Evolutionary conservation across 2,888 invertebrate species (phyloP), one percentile per base, ranked within the genome.

Genomic region (Vandiemenella viatica): DNA sequence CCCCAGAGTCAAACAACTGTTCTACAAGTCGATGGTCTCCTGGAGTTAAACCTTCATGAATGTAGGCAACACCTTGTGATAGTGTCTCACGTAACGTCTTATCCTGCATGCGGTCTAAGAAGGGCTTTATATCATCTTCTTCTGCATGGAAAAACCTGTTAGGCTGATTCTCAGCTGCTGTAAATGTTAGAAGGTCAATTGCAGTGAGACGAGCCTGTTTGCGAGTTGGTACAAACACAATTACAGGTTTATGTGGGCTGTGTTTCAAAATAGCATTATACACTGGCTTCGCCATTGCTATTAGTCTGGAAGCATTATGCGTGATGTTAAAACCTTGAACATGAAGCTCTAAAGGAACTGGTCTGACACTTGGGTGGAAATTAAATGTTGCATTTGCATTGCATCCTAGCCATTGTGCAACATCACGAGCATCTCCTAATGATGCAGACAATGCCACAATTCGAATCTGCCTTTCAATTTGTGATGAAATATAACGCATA

Each of bases 231-330:
- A 93, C 93, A 67, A 93, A 93, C 17, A 95, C 82, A 7, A 88
- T 80, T 1, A 83, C 87, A 0, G 95, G 92, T 59, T 84, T 83
- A 58, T 78, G 75, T 0, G 87, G 83, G 49, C 89, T 87, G 65
- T 89, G 78, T 20, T 89, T 79, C 2, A 83, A 63, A 32, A 97
- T 85, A 0, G 91, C 82, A 67, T 93, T 92, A 71, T 96, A 99
- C 0, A 92, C 87, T 0, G 98, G 97, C 63, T 96, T 95, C 0
- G 90, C 87, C 98, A 99, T 98, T 0, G 97, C 91, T 0, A 95
- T 86, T 22, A 99, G 76, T 10, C 98, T 78, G 0, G 96, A 91
- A 0, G 89, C 90, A 62, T 95, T 96, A 71, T 99, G 98, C 0
- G 95, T 93, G 38, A 97, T 87, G 71, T 96, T 98, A 68, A 95